A percentile compares a stretch with the other conserved stretches of the same genome.
Evolutionary conservation across 2,888 invertebrate species (phyloP).

Genomic region (Xylocampa areola): DNA sequence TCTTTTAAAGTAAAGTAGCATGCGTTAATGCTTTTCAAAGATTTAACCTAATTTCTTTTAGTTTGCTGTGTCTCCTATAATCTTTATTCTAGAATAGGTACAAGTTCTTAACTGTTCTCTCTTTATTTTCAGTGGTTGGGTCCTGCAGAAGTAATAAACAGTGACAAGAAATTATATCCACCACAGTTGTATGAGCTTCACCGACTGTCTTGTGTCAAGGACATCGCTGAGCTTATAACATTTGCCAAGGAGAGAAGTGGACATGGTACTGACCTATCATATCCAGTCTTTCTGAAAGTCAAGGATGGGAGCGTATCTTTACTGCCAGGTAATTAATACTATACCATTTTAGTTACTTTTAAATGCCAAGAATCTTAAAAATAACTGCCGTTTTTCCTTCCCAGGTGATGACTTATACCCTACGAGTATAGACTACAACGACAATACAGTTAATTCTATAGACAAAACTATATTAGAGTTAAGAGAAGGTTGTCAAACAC

Average conservation of each 20-base stretch:
- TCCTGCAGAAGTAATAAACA: conserved; percentile 87
- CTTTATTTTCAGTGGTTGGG: conserved; percentile 91
- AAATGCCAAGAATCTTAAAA: background rate
- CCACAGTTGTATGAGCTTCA: conserved; percentile 95
- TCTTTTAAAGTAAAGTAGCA: no score
- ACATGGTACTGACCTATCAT: conserved; percentile 86
- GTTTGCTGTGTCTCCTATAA: background rate
- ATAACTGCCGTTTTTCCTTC: conserved; percentile 56
- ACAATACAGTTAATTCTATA: conserved; percentile 60
- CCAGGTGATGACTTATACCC: conserved; percentile 89
- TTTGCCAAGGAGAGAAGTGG: conserved; percentile 90
- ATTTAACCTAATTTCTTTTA: background rate
- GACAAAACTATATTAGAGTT: conserved; percentile 78
- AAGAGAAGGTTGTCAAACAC: conserved; percentile 65
- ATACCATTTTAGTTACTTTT: background rate
- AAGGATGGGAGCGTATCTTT: conserved; percentile 90
- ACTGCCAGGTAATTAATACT: conserved; percentile 89
- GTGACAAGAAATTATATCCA: conserved; percentile 90
- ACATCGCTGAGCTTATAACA: conserved; percentile 88
- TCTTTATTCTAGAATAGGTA: no score
- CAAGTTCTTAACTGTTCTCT: no score
- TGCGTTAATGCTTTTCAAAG: no score
- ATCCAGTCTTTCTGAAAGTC: conserved; percentile 88
- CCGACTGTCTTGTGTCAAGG: conserved; percentile 89
- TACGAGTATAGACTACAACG: conserved; percentile 76